Percentiles rank a stretch among this genome's conserved stretches.
Evolutionary conservation across 2,113 vertebrate genomes (phyloP).

Genomic region (Brienomyrus brachyistius): DNA sequence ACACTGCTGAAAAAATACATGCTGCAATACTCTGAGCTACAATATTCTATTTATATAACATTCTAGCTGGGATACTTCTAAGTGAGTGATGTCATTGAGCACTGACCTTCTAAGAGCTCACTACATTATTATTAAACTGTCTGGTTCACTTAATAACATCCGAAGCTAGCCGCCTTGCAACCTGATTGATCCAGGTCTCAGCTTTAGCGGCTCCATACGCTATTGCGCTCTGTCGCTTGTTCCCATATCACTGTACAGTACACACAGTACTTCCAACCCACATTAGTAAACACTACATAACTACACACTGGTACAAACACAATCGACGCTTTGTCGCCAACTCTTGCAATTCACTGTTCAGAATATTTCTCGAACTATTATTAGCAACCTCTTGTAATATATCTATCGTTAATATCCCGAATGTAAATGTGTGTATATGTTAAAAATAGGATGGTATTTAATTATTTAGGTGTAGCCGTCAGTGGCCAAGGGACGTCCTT

Average conservation of each 20-base stretch:
- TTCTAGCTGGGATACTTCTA: not conserved
- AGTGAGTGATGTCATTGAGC: conserved; percentile 1
- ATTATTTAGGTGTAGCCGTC: conserved; percentile 6
- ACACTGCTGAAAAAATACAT: not conserved
- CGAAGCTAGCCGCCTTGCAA: not conserved
- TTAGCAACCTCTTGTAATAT: not conserved
- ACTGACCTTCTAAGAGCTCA: conserved; percentile 1
- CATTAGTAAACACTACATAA: not conserved
- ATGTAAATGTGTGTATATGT: not conserved
- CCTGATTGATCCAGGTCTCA: not conserved
- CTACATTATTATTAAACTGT: conserved; percentile 9
- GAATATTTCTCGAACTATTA: not conserved
- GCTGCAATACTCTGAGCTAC: not conserved
- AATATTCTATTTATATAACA: not conserved
- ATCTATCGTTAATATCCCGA: not conserved
- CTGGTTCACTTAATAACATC: conserved; percentile 3
- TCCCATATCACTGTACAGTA: not conserved
- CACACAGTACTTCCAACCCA: not conserved
- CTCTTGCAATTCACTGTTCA: not conserved
- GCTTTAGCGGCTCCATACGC: not conserved
- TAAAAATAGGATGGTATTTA: conserved; percentile 36
- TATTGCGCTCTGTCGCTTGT: not conserved
- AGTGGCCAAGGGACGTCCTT: conserved; percentile 25
- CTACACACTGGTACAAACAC: not conserved
- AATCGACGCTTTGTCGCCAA: not conserved